Conservation (phyloP, 2,113 vertebrate species). For the Antigone vipio region DNA sequence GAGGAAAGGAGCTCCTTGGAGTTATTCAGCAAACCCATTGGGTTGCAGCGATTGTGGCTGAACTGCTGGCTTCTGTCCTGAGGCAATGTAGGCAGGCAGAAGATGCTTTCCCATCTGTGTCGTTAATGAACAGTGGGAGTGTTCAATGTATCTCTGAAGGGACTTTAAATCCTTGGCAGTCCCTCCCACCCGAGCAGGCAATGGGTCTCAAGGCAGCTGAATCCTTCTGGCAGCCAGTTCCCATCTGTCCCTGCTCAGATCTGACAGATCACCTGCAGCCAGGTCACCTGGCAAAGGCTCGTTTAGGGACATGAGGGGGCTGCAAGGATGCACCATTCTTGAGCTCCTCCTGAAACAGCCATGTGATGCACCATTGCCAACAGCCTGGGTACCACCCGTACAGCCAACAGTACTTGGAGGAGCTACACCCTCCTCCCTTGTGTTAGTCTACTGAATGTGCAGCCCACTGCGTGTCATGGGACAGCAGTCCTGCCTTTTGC, state of each 20-base stretch:
- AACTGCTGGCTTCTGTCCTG: background rate
- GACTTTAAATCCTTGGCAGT: background rate
- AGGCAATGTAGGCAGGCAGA: background rate
- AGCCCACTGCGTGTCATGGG: background rate
- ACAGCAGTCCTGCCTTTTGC: background rate
- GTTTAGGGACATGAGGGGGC: fast-evolving
- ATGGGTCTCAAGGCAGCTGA: background rate
- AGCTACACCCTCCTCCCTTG: background rate
- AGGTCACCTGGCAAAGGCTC: background rate
- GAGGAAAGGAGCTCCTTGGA: background rate
- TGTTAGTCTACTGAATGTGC: background rate
- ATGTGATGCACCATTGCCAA: background rate
- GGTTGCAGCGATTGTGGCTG: background rate
- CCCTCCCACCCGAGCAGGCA: background rate
- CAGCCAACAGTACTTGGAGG: background rate
- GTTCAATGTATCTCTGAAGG: background rate
- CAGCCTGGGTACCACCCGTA: fast-evolving
- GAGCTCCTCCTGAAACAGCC: background rate
- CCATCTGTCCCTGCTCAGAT: background rate
- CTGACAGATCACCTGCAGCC: background rate
- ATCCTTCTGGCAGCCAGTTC: background rate
- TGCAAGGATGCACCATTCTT: background rate
- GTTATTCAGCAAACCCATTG: background rate
- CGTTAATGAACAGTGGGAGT: background rate
- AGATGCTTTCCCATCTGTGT: background rate